These are phyloP conservation scores for Scelioninae gen. 1 DNA, from an alignment of 2,888 invertebrate genomes.

Conservation along the genomic window DNA sequence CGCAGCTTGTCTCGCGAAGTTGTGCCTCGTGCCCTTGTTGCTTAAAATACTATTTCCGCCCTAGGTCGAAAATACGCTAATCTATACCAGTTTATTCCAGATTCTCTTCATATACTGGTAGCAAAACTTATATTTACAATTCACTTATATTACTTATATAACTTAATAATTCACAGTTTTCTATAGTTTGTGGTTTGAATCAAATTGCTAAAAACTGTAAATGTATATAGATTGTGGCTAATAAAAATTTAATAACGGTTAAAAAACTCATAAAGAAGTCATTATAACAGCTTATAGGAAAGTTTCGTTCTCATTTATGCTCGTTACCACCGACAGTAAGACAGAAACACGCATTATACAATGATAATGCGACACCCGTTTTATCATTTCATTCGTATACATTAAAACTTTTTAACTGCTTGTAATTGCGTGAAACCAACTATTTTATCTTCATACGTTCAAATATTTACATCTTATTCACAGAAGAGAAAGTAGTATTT, in stretches of 20 bases:
- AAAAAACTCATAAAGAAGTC: constrained; percentile 23
- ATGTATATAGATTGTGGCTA: constrained; percentile 1
- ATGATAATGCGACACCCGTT: constrained; percentile 2
- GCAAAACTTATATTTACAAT: too few relatives aligned
- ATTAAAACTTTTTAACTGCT: constrained; percentile 23
- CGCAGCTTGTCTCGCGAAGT: too few relatives aligned
- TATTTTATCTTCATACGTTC: neutral
- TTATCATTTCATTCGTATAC: constrained; percentile 18
- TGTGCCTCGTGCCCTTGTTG: too few relatives aligned
- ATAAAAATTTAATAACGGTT: constrained; percentile 20
- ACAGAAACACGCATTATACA: constrained; percentile 20
- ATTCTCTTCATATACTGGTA: too few relatives aligned
- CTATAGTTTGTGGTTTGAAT: neutral
- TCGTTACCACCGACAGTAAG: constrained; percentile 1
- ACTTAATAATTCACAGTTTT: too few relatives aligned
- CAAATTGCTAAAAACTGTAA: neutral
- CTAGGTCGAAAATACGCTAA: too few relatives aligned
- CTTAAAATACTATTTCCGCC: too few relatives aligned
- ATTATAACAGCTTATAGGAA: constrained; percentile 35
- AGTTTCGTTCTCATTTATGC: constrained; percentile 28
- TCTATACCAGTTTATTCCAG: too few relatives aligned
- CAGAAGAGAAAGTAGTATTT: neutral
- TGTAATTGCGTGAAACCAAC: neutral
- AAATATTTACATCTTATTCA: constrained; percentile 2
- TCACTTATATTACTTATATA: too few relatives aligned